phyloP scores from a whole-genome alignment of 2,888 invertebrate species.

The Melanophora roralis region DNA sequence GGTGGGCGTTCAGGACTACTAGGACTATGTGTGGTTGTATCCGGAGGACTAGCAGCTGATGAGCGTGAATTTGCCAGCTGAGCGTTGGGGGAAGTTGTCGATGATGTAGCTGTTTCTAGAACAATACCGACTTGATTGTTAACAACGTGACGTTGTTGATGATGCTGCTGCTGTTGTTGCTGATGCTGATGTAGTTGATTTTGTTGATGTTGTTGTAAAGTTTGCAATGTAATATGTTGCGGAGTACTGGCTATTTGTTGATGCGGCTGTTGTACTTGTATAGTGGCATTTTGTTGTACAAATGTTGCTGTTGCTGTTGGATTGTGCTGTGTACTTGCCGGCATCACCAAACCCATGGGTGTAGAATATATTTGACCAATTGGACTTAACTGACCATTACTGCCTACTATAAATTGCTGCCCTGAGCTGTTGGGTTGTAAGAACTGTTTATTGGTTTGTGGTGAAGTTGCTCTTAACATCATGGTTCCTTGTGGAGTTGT shows the following conservation, averaged over 20 bases:
- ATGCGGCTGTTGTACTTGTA: conserved; percentile 81
- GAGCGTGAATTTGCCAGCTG: conserved; percentile 66
- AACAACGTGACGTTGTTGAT: conserved; percentile 61
- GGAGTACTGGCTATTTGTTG: conserved; percentile 67
- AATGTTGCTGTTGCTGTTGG: conserved; percentile 82
- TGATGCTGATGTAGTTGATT: conserved; percentile 55
- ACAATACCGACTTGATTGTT: conserved; percentile 68
- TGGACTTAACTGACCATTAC: conserved; percentile 88
- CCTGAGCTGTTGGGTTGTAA: conserved; percentile 81
- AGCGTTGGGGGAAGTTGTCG: conserved; percentile 49
- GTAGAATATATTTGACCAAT: conserved; percentile 78
- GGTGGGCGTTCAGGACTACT: conserved; percentile 79
- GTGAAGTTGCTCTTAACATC: conserved; percentile 86
- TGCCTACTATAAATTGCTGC: conserved; percentile 85
- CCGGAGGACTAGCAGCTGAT: conserved; percentile 84
- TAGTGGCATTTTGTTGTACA: conserved; percentile 91
- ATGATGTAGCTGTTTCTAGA: conserved; percentile 64
- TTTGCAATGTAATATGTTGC: conserved; percentile 63
- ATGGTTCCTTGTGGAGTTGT: conserved; percentile 83
- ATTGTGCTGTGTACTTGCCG: conserved; percentile 72
- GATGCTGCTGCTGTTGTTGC: conserved; percentile 51
- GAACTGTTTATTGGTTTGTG: conserved; percentile 85
- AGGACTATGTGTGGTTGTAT: conserved; percentile 91
- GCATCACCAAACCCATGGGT: conserved; percentile 76
- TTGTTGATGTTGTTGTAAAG: conserved; percentile 55